Evolutionary conservation across 2,113 vertebrate species (phyloP), one percentile per base, ranked within the genome.

Genomic region (Brienomyrus longianalis): DNA sequence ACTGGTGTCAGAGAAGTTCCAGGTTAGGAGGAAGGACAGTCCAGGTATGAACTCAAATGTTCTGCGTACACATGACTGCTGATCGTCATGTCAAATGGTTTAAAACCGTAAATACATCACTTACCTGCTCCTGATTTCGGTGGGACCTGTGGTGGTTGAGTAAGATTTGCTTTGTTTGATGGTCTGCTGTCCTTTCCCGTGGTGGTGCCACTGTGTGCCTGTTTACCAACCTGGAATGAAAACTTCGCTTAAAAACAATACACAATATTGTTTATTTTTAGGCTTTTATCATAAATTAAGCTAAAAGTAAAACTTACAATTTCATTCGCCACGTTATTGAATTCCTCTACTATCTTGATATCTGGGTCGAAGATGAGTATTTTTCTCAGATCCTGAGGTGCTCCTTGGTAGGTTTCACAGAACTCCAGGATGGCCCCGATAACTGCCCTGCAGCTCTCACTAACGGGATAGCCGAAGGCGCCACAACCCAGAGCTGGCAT

Each of bases 361-460:
- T 93, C 89, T 9, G 91, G 87, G n/a, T 93, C 90, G n/a, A 92
- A 86, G 1, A 94, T 19, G 74, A 70, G 80, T 62, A 94, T 91
- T 35, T 91, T 35, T 66, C 85, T 92, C 31, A 94, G 88, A 27
- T 91, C 86, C 39, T 23, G 84, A 3, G n/a, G 19, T n/a, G 89
- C 51, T 48, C 47, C n/a, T n/a, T 23, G 62, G n/a, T 54, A 7
- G 35, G 54, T n/a, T 11, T 47, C 31, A 48, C 51, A 88, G 90
- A 92, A 92, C 50, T 92, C 74, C 2, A 88, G 83, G 4, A 94
- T 31, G 15, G 92, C 92, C 27, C 66, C 86, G 9, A 89, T 88
- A 10, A 91, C 50, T 6, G 90, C 92, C n/a, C 51, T 23, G 21
- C 91, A 92, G 52, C 91, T 92, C 23, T 93, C 91, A 85, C 86